These are phyloP conservation scores for Brotula barbata DNA, from an alignment of 2,797 vertebrate species.

Conservation along the genomic window DNA sequence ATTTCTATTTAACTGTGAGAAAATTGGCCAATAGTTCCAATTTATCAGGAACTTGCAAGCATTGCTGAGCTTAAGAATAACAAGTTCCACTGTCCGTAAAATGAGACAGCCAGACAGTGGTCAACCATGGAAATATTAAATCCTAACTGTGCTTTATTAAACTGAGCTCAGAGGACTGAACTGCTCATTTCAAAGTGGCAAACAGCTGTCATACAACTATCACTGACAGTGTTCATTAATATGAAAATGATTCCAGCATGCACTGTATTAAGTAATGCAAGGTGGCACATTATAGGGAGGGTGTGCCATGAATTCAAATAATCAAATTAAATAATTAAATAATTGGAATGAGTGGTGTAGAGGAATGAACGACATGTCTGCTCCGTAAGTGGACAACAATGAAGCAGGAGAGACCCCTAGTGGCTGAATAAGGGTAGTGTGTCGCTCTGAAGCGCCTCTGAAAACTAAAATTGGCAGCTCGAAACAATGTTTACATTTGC, in stretches of 20 bases:
- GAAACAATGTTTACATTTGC: no score
- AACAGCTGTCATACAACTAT: slow-evolving; percentile 23
- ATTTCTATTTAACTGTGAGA: slow-evolving; percentile 20
- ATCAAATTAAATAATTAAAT: no score
- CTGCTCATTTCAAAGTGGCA: slow-evolving; percentile 33
- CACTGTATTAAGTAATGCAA: slow-evolving; percentile 16
- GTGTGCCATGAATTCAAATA: slow-evolving; percentile 32
- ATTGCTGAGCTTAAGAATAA: slow-evolving; percentile 32
- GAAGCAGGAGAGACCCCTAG: slow-evolving; percentile 54
- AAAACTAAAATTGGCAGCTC: background rate
- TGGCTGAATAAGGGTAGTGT: slow-evolving; percentile 22
- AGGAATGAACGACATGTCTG: slow-evolving; percentile 17
- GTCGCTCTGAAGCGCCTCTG: background rate
- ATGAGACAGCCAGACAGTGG: slow-evolving; percentile 32
- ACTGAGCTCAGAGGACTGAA: slow-evolving; percentile 26
- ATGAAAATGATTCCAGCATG: slow-evolving; percentile 18
- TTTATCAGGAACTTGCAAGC: slow-evolving; percentile 16
- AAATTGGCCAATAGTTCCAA: slow-evolving; percentile 30
- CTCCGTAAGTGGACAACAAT: background rate
- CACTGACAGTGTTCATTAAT: slow-evolving; percentile 19
- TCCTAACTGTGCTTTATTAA: slow-evolving; percentile 14
- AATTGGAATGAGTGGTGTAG: slow-evolving; percentile 35
- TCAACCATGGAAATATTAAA: slow-evolving; percentile 34
- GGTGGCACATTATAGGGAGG: slow-evolving; percentile 26
- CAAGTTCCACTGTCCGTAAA: slow-evolving; percentile 36